These are phyloP conservation scores for Syndactyla subalaris DNA, from an alignment of 2,797 vertebrate species.

Conservation along the genomic window DNA sequence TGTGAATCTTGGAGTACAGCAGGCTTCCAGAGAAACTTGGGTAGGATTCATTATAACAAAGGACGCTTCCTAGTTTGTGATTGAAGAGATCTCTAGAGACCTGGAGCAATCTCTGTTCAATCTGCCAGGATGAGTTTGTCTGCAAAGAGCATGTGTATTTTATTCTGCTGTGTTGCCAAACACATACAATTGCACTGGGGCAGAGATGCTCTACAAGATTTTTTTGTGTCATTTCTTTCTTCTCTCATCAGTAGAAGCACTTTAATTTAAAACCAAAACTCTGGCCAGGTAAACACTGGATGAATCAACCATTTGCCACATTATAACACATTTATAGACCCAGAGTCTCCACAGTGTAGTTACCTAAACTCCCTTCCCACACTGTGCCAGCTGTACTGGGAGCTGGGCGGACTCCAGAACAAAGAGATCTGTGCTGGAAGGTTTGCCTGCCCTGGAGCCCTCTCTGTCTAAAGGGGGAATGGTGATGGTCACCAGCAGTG, in stretches of 20 bases:
- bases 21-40: constrained; percentile 4
- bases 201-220: background rate
- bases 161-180: constrained; percentile 31
- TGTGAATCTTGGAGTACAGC: background rate
- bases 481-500: background rate
- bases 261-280: background rate
- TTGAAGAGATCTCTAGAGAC: constrained; percentile 20
- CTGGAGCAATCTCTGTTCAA: constrained; percentile 14
- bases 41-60: constrained; percentile 28
- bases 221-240: background rate
- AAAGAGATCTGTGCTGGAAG: background rate
- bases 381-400: background rate
- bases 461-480: background rate
- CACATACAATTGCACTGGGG: background rate
- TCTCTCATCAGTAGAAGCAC: background rate
- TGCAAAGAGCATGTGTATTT: constrained; percentile 18
- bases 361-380: background rate
- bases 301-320: background rate
- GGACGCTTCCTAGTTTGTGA: constrained; percentile 5
- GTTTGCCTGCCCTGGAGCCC: background rate
- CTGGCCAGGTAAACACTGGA: background rate
- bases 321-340: background rate
- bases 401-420: background rate
- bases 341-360: background rate
- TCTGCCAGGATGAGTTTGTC: constrained; percentile 55